Conservation (phyloP, 2,888 invertebrate species). For the Alloplasta piceator region DNA sequence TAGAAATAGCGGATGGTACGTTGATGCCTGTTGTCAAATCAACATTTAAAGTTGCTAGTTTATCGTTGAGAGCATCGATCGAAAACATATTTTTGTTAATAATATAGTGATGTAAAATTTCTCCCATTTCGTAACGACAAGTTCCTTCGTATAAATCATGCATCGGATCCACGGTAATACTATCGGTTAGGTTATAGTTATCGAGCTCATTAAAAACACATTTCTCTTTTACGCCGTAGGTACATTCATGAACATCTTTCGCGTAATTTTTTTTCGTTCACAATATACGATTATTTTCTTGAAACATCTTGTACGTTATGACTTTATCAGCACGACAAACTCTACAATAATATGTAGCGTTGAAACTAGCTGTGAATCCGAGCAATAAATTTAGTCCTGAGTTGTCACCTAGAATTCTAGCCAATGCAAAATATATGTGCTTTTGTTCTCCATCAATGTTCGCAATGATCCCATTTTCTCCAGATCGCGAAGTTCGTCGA, state of each 20-base stretch:
- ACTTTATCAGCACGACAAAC: slow-evolving; percentile 67
- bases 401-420: slow-evolving; percentile 68
- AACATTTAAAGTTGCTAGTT: slow-evolving; percentile 48
- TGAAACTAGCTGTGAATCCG: slow-evolving; percentile 67
- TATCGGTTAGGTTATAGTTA: slow-evolving; percentile 69
- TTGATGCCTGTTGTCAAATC: slow-evolving; percentile 55
- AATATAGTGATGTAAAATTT: slow-evolving; percentile 62
- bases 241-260: slow-evolving; percentile 51
- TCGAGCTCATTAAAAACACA: slow-evolving; percentile 68
- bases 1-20: slow-evolving; percentile 31
- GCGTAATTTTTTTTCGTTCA: slow-evolving; percentile 66
- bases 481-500: slow-evolving; percentile 68
- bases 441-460: slow-evolving; percentile 37
- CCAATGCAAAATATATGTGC: slow-evolving; percentile 67
- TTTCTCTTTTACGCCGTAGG: slow-evolving; percentile 69
- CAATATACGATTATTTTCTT: slow-evolving; percentile 60
- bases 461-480: slow-evolving; percentile 67
- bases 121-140: slow-evolving; percentile 59
- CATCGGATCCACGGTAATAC: slow-evolving; percentile 70
- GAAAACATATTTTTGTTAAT: slow-evolving; percentile 57
- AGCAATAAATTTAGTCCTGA: slow-evolving; percentile 68
- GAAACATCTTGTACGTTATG: slow-evolving; percentile 55
- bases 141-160: slow-evolving; percentile 67
- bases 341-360: slow-evolving; percentile 70
- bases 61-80: slow-evolving; percentile 54